phyloP scores from a whole-genome alignment of 2,113 vertebrate species.

The Solenodon paradoxus region DNA sequence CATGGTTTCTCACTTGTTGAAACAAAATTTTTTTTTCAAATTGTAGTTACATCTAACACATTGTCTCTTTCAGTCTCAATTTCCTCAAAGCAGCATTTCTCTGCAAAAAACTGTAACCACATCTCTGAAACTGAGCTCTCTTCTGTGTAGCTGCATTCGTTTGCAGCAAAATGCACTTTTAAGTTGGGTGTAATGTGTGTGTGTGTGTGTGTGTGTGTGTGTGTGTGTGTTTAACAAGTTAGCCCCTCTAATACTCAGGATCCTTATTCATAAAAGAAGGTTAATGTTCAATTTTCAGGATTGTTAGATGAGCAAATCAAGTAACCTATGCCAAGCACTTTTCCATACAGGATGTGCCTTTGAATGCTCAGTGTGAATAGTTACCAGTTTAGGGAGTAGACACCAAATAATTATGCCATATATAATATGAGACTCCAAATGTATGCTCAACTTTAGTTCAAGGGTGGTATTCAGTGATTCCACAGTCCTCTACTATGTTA shows the following conservation, averaged over 20 bases:
- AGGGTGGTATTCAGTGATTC: neutral
- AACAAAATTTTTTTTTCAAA: neutral
- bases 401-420: neutral
- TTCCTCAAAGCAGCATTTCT: neutral
- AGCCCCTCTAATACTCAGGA: neutral
- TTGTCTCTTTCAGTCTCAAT: neutral
- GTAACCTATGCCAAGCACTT: neutral
- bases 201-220: neutral
- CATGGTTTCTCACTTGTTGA: neutral
- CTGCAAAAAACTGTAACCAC: neutral
- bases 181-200: neutral
- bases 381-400: neutral
- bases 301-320: neutral
- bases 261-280: neutral
- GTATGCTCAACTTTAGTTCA: neutral
- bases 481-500: neutral
- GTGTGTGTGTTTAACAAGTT: neutral
- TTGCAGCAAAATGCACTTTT: neutral
- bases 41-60: neutral
- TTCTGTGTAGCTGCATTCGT: neutral
- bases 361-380: neutral
- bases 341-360: neutral
- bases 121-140: neutral
- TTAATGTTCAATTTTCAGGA: neutral
- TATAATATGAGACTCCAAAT: neutral